These are phyloP conservation scores for Phaethornis superciliosus DNA, from an alignment of 2,113 vertebrate species.

Conservation along the genomic window DNA sequence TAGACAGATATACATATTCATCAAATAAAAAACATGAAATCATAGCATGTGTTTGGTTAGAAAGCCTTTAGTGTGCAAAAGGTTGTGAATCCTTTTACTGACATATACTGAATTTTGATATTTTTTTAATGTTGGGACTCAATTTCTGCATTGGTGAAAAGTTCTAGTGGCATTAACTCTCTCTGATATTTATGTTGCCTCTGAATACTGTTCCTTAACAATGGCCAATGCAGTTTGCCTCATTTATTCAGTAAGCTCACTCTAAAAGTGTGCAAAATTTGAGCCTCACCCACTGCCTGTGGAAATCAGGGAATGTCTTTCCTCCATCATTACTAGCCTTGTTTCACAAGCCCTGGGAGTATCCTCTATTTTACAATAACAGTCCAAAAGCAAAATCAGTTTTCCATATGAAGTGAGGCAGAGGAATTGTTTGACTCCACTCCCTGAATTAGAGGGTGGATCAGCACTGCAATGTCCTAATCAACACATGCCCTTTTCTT, in stretches of 20 bases:
- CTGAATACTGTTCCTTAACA: neutral
- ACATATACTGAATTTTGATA: neutral
- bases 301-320: neutral
- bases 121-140: neutral
- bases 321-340: neutral
- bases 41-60: too few species aligned
- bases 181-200: neutral
- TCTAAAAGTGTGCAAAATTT: constrained; percentile 1
- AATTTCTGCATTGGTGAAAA: neutral
- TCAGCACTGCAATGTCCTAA: neutral
- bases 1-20: neutral
- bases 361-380: neutral
- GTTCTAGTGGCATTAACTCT: neutral
- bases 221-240: neutral
- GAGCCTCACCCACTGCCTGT: constrained; percentile 17
- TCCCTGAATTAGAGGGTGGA: neutral
- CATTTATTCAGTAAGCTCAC: neutral
- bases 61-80: neutral
- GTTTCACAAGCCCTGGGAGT: constrained; percentile 36
- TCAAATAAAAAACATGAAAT: neutral
- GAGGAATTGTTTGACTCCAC: constrained; percentile 30
- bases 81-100: neutral
- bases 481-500: constrained; percentile 5
- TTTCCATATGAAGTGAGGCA: constrained; percentile 12
- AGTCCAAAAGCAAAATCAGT: neutral